Evolutionary conservation across 2,888 invertebrate genomes (phyloP).

Genomic region (Callinectes sapidus): DNA sequence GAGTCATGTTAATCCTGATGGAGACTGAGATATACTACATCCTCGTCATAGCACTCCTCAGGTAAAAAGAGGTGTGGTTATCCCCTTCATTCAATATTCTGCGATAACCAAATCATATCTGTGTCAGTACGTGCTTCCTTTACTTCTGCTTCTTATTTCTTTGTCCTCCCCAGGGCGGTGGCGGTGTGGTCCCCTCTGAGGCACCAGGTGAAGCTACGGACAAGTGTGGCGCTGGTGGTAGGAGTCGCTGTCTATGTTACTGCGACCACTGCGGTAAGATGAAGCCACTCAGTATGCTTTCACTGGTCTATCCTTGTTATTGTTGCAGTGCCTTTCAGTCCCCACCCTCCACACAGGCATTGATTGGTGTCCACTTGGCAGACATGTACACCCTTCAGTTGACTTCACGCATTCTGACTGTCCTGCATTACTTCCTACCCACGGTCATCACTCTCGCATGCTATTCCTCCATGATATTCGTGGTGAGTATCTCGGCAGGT

Average conservation of each 20-base stretch:
- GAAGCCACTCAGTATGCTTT: not conserved
- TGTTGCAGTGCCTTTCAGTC: no score
- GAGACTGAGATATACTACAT: not conserved
- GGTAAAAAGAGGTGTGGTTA: not conserved
- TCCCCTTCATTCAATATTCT: no score
- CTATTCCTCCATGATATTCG: slow-evolving; percentile 34
- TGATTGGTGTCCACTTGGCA: no score
- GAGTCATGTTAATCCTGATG: no score
- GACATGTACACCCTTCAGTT: no score
- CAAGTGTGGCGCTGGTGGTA: not conserved
- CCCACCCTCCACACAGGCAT: no score
- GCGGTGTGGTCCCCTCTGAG: not conserved
- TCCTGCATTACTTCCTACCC: not conserved
- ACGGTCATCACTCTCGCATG: slow-evolving; percentile 26
- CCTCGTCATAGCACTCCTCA: not conserved
- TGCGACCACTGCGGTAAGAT: not conserved
- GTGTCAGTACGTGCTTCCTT: no score
- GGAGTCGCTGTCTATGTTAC: not conserved
- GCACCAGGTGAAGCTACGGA: not conserved
- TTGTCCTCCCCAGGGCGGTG: not conserved
- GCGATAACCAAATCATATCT: no score
- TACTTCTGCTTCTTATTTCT: not conserved
- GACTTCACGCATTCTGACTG: no score
- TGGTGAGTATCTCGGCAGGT: not conserved
- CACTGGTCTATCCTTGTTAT: not conserved